phyloP scores from a whole-genome alignment of 1,140 invertebrate genomes.

The Notospermus geniculatus region DNA sequence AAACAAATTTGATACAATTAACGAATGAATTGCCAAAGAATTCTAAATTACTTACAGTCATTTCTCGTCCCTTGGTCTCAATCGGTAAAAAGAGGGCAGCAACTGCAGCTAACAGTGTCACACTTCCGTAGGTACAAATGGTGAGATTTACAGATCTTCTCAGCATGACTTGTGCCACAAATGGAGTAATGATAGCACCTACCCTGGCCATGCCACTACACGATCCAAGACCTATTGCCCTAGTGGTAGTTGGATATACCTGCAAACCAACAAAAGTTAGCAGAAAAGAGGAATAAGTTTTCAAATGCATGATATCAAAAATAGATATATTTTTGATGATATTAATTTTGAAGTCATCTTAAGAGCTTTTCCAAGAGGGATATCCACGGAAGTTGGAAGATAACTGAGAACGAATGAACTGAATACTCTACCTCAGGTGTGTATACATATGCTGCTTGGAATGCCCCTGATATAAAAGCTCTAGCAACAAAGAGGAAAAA shows the following conservation, averaged over 20 bases:
- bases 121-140: slow-evolving; percentile 48
- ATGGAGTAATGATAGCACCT: slow-evolving; percentile 89
- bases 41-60: slow-evolving; percentile 41
- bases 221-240: slow-evolving; percentile 83
- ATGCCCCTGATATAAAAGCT: slow-evolving; percentile 88
- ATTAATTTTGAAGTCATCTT: background rate
- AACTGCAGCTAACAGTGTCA: slow-evolving; percentile 46
- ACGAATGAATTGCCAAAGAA: too few relatives aligned
- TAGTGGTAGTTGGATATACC: slow-evolving; percentile 83
- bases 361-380: background rate
- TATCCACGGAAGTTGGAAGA: too few relatives aligned
- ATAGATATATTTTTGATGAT: background rate
- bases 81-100: slow-evolving; percentile 51
- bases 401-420: background rate
- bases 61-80: slow-evolving; percentile 55
- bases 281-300: slow-evolving; percentile 8
- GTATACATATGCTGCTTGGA: slow-evolving; percentile 91
- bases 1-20: too few relatives aligned
- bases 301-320: background rate
- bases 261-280: slow-evolving; percentile 31
- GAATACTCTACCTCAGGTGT: slow-evolving; percentile 78
- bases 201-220: slow-evolving; percentile 87
- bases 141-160: slow-evolving; percentile 48
- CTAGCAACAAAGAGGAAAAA: slow-evolving; percentile 83
- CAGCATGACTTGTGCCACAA: slow-evolving; percentile 80